Conservation (phyloP, 2,888 invertebrate species). For the Rhopalosiphum nymphaeae region DNA sequence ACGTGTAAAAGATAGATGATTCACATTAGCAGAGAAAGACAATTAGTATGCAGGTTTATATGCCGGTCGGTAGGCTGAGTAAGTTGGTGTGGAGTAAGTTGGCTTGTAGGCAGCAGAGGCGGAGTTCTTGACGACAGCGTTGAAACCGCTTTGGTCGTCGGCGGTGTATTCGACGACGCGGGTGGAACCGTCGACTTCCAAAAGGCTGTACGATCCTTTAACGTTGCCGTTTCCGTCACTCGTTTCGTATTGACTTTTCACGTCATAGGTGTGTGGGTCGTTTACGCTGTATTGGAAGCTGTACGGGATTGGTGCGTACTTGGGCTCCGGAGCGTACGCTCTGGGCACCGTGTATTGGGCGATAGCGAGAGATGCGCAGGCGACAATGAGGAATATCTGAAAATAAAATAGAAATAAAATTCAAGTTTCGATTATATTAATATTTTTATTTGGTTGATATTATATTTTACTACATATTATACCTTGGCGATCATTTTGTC, state of each 20-base stretch:
- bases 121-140: slow-evolving; percentile 73
- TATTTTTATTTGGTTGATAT: background rate
- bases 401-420: background rate
- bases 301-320: slow-evolving; percentile 31
- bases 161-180: slow-evolving; percentile 75
- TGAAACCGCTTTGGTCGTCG: slow-evolving; percentile 74
- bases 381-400: slow-evolving; percentile 44
- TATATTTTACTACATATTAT: background rate
- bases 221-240: slow-evolving; percentile 73
- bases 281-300: slow-evolving; percentile 62
- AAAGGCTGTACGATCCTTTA: slow-evolving; percentile 73
- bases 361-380: background rate
- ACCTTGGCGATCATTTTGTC: background rate
- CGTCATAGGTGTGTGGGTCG: slow-evolving; percentile 80
- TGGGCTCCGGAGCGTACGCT: slow-evolving; percentile 15
- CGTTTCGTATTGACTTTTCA: slow-evolving; percentile 74
- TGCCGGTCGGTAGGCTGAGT: slow-evolving; percentile 10
- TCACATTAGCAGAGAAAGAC: background rate
- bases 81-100: background rate
- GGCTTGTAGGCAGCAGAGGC: slow-evolving; percentile 19
- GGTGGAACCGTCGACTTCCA: slow-evolving; percentile 74
- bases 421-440: background rate
- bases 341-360: background rate
- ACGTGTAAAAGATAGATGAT: background rate
- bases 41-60: background rate